Evolutionary conservation across 2,888 invertebrate species (phyloP), one percentile per base, ranked within the genome.

Genomic region (Elgonia sp.): DNA sequence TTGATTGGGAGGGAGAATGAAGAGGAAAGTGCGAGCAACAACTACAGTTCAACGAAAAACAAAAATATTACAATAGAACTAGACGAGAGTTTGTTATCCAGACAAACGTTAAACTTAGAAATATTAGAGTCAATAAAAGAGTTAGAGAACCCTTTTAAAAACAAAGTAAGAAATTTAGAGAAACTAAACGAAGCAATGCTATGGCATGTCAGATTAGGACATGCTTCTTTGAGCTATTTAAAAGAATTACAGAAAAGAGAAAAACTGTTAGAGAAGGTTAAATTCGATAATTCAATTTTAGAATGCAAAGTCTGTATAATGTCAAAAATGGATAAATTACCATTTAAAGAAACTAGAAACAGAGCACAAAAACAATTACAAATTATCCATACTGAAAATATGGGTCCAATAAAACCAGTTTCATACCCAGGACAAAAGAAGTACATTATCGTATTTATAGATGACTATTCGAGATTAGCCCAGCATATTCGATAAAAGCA

Each of bases 271-370:
- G 39, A 90, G 53, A 50, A 90, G 39, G 87, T 90, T 53, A 90
- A 88, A 18, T 92, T 91, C 76, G 89, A 91, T 62, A 89, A 91
- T 7, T 60, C 87, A n/a, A 91, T 91, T 12, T 72, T 39, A 83
- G 89, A 91, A 16, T 91, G 91, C 50, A 90, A 91, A 84, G 53
- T 69, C 75, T 86, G 53, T 39, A 29, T 77, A 65, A 62, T 72
- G 65, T 63, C 84, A 37, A 84, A 81, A 65, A 84, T 91, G 84
- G 89, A 90, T 62, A 91, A 90, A 85, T 57, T 88, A 0, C 89
- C 84, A 40, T 90, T 90, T 39, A 88, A 89, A 83, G 69, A 87
- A 60, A 20, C 60, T 4, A 82, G 81, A 65, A 63, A 42, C 12
- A 42, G 42, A 42, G 42, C 42, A 42, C 42, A 42, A 42, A 42